Percentiles rank a stretch among this genome's conserved stretches.
Evolutionary conservation across 23 tunicate genomes (phyloP).

Genomic region (Aplidium turbinatum): DNA sequence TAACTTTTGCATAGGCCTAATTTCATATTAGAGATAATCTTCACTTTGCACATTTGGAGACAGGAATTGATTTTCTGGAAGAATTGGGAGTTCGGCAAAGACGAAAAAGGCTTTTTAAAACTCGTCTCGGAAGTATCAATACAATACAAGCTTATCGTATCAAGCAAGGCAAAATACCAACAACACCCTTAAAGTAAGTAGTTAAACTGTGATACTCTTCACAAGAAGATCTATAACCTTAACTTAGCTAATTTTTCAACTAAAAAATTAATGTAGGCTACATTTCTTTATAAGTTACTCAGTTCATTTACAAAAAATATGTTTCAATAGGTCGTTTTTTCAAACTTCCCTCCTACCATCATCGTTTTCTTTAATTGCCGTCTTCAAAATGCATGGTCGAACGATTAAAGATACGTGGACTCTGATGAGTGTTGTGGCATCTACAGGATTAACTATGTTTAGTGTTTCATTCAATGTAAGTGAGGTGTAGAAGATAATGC

Average conservation of each 20-base stretch:
- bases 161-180: not conserved
- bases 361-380: conserved; percentile 35
- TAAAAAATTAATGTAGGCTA: no score
- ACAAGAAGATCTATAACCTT: no score
- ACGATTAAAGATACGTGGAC: conserved; percentile 60
- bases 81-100: not conserved
- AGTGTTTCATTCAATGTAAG: conserved; percentile 63
- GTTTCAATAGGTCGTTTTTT: no score
- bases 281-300: no score
- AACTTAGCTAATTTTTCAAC: no score
- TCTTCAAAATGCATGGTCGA: conserved; percentile 67
- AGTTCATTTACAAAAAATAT: no score
- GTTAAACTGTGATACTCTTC: not conserved
- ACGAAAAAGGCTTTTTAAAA: not conserved
- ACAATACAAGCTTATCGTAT: conserved; percentile 4
- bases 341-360: conserved; percentile 25
- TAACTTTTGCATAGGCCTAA: no score
- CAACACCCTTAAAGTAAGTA: conserved; percentile 17
- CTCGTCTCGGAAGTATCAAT: not conserved
- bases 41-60: no score
- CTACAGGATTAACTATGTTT: conserved; percentile 39
- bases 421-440: conserved; percentile 37
- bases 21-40: no score
- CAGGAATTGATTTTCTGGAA: conserved; percentile 26
- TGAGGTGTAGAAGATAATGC: no score